A percentile compares a stretch with the other conserved stretches of the same genome.
Conservation (phyloP, 2,113 vertebrate genomes). For the Calidris pugnax region DNA sequence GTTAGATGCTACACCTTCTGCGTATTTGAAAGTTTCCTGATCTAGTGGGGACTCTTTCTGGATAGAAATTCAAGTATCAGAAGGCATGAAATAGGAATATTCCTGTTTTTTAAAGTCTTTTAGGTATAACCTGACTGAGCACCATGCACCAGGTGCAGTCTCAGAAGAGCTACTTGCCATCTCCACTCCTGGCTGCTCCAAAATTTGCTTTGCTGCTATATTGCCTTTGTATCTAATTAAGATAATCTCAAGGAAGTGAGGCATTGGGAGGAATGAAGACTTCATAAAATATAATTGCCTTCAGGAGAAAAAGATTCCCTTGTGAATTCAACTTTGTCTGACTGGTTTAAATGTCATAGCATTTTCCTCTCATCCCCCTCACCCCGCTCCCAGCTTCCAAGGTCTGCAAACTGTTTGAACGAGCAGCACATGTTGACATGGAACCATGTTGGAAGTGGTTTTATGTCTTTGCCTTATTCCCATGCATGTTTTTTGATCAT, state of each 20-base stretch:
- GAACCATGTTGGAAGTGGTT: not conserved
- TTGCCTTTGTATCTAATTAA: not conserved
- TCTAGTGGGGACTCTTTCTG: not conserved
- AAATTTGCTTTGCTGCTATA: not conserved
- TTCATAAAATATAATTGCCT: constrained; percentile 62
- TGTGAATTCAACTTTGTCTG: constrained; percentile 47
- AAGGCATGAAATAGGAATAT: not conserved
- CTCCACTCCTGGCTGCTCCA: not conserved
- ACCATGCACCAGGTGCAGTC: not conserved
- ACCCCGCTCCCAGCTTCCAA: not conserved
- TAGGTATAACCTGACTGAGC: not conserved
- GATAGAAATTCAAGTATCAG: not conserved
- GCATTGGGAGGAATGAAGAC: constrained; percentile 37
- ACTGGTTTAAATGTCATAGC: not conserved
- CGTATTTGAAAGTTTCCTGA: not conserved
- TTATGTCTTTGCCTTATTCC: not conserved
- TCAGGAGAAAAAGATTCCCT: constrained; percentile 30
- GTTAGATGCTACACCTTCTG: not conserved
- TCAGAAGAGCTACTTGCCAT: not conserved
- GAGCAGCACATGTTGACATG: not conserved
- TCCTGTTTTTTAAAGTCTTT: not conserved
- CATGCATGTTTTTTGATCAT: not conserved
- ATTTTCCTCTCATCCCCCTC: not conserved
- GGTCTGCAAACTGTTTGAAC: not conserved
- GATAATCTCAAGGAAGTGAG: constrained; percentile 41